A percentile compares a stretch with the other conserved stretches of the same genome.
These are phyloP conservation scores for Drosophila chauvacae DNA, from an alignment of 1,140 invertebrate species.

Conservation along the genomic window DNA sequence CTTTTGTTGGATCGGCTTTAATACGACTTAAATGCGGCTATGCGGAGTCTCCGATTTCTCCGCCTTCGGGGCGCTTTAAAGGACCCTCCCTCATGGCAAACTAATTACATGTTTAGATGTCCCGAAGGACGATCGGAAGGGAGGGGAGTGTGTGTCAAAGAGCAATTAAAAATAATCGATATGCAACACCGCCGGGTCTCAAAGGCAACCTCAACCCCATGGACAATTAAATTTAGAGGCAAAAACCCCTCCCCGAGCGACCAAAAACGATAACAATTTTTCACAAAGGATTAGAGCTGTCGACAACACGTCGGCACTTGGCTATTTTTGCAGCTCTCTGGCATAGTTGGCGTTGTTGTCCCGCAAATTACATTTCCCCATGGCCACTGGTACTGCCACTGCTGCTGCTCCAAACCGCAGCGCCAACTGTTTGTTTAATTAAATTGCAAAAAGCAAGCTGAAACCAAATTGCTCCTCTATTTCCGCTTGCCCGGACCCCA, in stretches of 20 bases:
- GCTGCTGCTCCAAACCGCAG: constrained; percentile 58
- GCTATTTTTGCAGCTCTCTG: constrained; percentile 45
- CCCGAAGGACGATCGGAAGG: background rate
- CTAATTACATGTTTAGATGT: constrained; percentile 38
- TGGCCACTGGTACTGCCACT: constrained; percentile 30
- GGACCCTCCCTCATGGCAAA: constrained; percentile 12
- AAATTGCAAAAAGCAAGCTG: constrained; percentile 67
- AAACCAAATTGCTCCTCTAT: constrained; percentile 12
- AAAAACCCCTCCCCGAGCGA: constrained; percentile 22
- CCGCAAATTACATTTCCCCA: constrained; percentile 74
- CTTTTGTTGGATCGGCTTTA: constrained; percentile 44
- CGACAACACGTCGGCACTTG: constrained; percentile 77
- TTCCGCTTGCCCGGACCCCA: constrained; percentile 7
- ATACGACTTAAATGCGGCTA: constrained; percentile 31
- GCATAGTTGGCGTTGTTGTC: constrained; percentile 40
- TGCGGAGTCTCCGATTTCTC: constrained; percentile 7
- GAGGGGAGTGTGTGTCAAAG: constrained; percentile 39
- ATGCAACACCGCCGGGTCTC: constrained; percentile 23
- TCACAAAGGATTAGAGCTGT: constrained; percentile 80
- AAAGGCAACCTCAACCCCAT: constrained; percentile 21
- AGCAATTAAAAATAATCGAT: constrained; percentile 73
- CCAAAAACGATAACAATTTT: constrained; percentile 79
- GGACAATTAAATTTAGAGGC: constrained; percentile 73
- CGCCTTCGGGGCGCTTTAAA: constrained; percentile 14
- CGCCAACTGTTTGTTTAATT: constrained; percentile 77